phyloP scores from a whole-genome alignment of 1,140 invertebrate species.

The Drosophila simulans region DNA sequence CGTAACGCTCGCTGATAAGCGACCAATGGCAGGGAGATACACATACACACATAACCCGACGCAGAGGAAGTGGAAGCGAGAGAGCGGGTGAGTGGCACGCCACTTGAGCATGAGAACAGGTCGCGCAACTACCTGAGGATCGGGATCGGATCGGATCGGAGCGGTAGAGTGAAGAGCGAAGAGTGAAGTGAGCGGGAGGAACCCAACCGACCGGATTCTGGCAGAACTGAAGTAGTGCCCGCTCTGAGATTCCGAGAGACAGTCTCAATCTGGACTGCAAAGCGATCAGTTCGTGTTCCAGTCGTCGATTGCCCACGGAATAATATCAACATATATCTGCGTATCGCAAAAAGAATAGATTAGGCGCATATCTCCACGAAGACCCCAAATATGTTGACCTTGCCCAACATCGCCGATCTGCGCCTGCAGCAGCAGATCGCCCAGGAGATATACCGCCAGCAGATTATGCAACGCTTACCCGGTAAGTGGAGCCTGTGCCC shows the following conservation, averaged over 20 bases:
- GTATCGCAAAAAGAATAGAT: background rate
- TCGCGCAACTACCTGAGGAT: conserved; percentile 65
- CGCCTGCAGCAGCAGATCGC: conserved; percentile 83
- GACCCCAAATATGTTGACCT: conserved; percentile 62
- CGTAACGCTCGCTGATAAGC: conserved; percentile 24
- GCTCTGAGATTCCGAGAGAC: conserved; percentile 33
- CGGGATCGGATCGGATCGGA: conserved; percentile 16
- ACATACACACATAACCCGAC: background rate
- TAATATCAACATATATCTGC: background rate
- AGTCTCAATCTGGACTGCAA: conserved; percentile 68
- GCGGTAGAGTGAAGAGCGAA: conserved; percentile 5
- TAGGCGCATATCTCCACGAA: background rate
- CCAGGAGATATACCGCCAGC: conserved; percentile 83
- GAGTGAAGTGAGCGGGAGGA: conserved; percentile 5
- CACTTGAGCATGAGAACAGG: conserved; percentile 63
- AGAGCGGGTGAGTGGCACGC: conserved; percentile 5
- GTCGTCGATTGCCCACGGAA: conserved; percentile 3
- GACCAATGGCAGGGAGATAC: conserved; percentile 55
- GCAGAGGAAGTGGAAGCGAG: conserved; percentile 22
- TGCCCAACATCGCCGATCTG: conserved; percentile 81
- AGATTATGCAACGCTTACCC: conserved; percentile 84
- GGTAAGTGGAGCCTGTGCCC: conserved; percentile 52
- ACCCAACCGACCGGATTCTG: conserved; percentile 68
- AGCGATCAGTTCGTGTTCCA: conserved; percentile 57
- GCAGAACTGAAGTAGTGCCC: conserved; percentile 52